A percentile compares a stretch with the other conserved stretches of the same genome.
phyloP scores from a whole-genome alignment of 2,797 vertebrate genomes.

The Acropternis orthonyx region DNA sequence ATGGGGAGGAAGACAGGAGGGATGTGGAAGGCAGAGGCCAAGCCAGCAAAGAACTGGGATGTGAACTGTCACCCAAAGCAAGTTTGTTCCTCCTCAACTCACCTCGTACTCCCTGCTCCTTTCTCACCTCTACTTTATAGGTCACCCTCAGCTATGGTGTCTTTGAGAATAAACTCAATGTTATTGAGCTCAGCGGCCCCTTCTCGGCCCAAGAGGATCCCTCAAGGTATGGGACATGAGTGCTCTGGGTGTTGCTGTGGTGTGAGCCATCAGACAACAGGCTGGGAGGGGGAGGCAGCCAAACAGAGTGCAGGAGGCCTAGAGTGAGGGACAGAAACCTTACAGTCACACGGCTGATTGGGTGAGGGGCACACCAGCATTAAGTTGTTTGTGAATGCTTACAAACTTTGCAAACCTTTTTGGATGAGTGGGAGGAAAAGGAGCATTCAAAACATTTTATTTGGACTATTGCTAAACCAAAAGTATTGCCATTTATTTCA shows the following conservation, averaged over 20 bases:
- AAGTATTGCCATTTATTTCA: slow-evolving; percentile 21
- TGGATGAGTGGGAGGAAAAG: not conserved
- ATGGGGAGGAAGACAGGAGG: not conserved
- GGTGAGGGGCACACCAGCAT: not conserved
- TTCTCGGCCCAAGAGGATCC: slow-evolving; percentile 86
- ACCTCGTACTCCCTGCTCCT: not conserved
- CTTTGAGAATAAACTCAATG: slow-evolving; percentile 90
- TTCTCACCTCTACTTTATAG: slow-evolving; percentile 66
- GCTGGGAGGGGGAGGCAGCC: not conserved
- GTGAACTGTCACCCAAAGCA: not conserved
- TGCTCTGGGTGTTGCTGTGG: not conserved
- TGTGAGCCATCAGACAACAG: not conserved
- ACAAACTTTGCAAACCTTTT: not conserved
- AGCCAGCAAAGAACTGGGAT: not conserved
- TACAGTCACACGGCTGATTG: not conserved
- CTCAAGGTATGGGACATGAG: slow-evolving; percentile 80
- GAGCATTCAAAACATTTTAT: not conserved
- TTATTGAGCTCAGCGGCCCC: slow-evolving; percentile 82
- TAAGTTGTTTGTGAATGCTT: not conserved
- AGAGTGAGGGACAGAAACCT: not conserved
- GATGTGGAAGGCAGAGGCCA: not conserved
- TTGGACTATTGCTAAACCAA: not conserved
- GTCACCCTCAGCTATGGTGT: slow-evolving; percentile 91
- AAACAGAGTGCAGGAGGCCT: not conserved
- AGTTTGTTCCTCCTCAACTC: not conserved